These are phyloP conservation scores for Todiramphus chloris DNA, from an alignment of 2,113 vertebrate genomes.

Conservation along the genomic window DNA sequence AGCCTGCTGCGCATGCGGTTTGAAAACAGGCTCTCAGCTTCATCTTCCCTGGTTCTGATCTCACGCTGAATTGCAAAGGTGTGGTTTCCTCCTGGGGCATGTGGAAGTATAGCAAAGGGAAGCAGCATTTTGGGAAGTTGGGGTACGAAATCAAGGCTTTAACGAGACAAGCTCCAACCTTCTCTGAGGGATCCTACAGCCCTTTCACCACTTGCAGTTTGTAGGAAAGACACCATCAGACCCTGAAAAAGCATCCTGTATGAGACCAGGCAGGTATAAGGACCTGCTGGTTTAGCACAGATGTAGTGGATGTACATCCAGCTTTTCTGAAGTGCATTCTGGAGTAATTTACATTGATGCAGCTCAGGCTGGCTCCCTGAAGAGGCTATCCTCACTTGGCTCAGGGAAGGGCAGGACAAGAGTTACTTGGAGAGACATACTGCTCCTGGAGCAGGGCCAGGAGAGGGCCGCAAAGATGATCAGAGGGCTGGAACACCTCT, in stretches of 20 bases:
- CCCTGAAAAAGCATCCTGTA: not conserved
- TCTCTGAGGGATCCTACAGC: not conserved
- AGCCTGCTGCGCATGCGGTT: not conserved
- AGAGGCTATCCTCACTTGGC: not conserved
- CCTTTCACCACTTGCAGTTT: not conserved
- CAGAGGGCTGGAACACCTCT: too few species aligned
- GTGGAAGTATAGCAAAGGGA: not conserved
- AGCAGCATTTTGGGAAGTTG: not conserved
- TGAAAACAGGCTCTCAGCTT: not conserved
- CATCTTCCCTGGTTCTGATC: not conserved
- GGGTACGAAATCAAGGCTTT: not conserved
- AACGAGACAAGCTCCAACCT: not conserved
- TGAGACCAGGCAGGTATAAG: not conserved
- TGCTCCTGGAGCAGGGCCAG: not conserved
- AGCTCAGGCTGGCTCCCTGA: not conserved
- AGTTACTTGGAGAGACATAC: not conserved
- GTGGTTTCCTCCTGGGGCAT: not conserved
- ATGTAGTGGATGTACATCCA: not conserved
- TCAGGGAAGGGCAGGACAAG: not conserved
- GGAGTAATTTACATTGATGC: not conserved
- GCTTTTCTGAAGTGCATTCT: not conserved
- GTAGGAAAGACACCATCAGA: not conserved
- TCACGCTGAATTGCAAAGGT: not conserved
- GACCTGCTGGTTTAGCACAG: fast-evolving
- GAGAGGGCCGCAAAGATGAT: not conserved